Evolutionary conservation across 2,113 vertebrate genomes (phyloP).

Genomic region (Ictalurus punctatus): DNA sequence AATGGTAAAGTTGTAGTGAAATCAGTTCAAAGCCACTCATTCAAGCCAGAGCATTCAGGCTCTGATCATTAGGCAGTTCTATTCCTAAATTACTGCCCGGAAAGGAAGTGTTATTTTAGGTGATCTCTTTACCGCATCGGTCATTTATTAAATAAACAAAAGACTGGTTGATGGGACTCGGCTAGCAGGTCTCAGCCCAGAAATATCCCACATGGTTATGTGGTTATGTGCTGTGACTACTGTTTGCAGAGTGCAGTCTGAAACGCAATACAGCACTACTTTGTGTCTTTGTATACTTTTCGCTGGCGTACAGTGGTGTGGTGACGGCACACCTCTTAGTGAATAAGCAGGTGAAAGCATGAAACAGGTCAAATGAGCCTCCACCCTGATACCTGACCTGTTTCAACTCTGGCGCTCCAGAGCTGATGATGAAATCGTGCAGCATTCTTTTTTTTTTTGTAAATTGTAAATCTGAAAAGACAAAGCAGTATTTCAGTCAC

Average conservation of each 20-base stretch:
- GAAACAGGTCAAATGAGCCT: slow-evolving; percentile 27
- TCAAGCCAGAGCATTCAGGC: slow-evolving; percentile 50
- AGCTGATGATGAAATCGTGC: slow-evolving; percentile 28
- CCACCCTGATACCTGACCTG: slow-evolving; percentile 24
- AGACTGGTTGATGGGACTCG: neutral
- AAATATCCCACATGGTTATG: slow-evolving; percentile 31
- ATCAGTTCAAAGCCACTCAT: slow-evolving; percentile 63
- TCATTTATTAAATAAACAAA: slow-evolving; percentile 64
- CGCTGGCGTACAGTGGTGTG: neutral
- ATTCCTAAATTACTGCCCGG: slow-evolving; percentile 69
- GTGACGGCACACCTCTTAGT: neutral
- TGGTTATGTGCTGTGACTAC: slow-evolving; percentile 18
- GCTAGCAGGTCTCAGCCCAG: slow-evolving; percentile 25
- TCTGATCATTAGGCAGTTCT: slow-evolving; percentile 62
- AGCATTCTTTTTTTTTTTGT: slow-evolving; percentile 5
- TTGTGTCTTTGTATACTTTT: neutral
- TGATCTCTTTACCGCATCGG: slow-evolving; percentile 65
- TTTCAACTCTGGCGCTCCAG: neutral
- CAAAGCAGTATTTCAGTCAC: slow-evolving; percentile 4
- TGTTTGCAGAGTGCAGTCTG: slow-evolving; percentile 20
- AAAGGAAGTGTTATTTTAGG: slow-evolving; percentile 67
- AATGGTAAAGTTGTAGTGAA: slow-evolving; percentile 51
- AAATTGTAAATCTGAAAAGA: neutral
- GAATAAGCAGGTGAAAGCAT: slow-evolving; percentile 14
- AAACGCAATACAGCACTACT: neutral